Evolutionary conservation across 2,113 vertebrate species (phyloP).

Genomic region (Oceanodroma tethys): DNA sequence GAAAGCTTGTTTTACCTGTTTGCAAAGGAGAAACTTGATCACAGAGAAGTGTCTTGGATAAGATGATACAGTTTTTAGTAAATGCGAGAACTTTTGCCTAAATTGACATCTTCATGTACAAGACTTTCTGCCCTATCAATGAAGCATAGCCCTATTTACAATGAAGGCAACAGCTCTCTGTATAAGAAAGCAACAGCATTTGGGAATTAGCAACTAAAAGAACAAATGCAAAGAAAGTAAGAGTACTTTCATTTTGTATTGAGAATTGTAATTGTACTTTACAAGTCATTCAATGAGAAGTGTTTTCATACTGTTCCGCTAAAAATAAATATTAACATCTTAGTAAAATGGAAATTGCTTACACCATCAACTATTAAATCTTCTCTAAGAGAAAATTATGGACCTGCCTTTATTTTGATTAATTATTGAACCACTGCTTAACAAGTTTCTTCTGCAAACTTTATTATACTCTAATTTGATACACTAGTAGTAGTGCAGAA

Average conservation of each 20-base stretch:
- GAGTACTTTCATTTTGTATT: background rate
- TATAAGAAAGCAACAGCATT: background rate
- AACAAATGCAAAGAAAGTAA: background rate
- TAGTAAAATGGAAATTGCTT: background rate
- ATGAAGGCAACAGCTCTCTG: background rate
- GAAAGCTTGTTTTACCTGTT: background rate
- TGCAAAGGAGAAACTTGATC: background rate
- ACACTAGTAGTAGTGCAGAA: background rate
- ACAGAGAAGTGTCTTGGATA: background rate
- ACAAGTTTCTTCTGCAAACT: background rate
- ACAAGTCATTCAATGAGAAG: background rate
- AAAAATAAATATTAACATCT: background rate
- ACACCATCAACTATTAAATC: background rate
- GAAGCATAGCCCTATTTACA: background rate
- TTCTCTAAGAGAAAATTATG: background rate
- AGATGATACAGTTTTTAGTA: background rate
- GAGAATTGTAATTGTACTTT: background rate
- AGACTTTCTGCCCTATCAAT: background rate
- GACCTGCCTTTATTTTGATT: background rate
- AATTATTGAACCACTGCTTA: constrained; percentile 8
- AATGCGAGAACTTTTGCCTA: background rate
- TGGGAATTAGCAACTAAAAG: background rate
- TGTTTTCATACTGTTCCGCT: background rate
- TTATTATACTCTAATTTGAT: background rate
- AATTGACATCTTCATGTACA: background rate